Conservation (phyloP, 2,888 invertebrate genomes). For the Encarsia formosa region DNA sequence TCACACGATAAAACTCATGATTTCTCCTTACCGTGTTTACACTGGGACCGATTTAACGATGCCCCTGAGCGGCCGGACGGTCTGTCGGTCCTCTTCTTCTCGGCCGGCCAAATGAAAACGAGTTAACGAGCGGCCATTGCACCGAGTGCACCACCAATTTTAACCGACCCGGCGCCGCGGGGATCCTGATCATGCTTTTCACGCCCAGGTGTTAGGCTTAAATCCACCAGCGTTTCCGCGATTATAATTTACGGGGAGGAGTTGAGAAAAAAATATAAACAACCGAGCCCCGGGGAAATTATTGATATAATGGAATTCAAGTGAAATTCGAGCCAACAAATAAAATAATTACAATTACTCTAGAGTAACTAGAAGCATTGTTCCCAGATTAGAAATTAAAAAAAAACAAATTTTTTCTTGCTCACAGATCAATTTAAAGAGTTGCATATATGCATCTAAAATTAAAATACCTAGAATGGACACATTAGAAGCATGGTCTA, state of each 20-base stretch:
- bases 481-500: too few relatives aligned
- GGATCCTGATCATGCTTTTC: slow-evolving; percentile 6
- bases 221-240: neutral
- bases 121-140: neutral
- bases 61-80: slow-evolving; percentile 2
- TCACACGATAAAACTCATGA: slow-evolving; percentile 10
- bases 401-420: too few relatives aligned
- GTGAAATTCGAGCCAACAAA: too few relatives aligned
- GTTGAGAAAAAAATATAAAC: neutral
- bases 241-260: slow-evolving; percentile 2
- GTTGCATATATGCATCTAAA: too few relatives aligned
- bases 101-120: neutral
- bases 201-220: slow-evolving; percentile 15
- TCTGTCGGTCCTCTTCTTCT: too few relatives aligned
- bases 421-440: too few relatives aligned
- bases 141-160: slow-evolving; percentile 13
- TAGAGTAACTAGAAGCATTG: too few relatives aligned
- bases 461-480: too few relatives aligned
- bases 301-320: too few relatives aligned
- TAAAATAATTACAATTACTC: too few relatives aligned
- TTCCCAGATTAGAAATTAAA: too few relatives aligned
- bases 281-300: too few relatives aligned
- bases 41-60: slow-evolving; percentile 14
- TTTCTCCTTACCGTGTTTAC: slow-evolving; percentile 8
- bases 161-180: slow-evolving; percentile 12